Percentiles rank a stretch among this genome's conserved stretches.
These are phyloP conservation scores for Cebuella pygmaea DNA, from an alignment of 2,797 vertebrate species.

Conservation along the genomic window DNA sequence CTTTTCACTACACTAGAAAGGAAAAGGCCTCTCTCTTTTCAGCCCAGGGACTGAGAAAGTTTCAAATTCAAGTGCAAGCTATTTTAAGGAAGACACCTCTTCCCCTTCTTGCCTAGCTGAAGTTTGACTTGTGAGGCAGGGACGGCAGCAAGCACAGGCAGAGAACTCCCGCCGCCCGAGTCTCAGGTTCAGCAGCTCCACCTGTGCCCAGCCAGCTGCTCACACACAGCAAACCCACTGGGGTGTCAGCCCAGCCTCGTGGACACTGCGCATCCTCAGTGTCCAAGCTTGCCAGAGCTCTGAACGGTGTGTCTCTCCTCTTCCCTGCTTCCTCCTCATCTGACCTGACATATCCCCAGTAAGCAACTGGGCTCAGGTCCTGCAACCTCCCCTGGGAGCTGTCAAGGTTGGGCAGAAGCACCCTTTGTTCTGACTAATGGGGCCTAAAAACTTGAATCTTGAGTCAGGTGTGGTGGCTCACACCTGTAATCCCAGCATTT, in stretches of 20 bases:
- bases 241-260: fast-evolving
- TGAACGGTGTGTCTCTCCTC: background rate
- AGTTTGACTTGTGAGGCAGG: background rate
- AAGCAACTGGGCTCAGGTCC: background rate
- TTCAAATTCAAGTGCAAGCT: background rate
- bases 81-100: background rate
- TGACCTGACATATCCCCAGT: background rate
- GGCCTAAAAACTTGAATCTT: background rate
- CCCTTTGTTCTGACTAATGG: background rate
- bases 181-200: background rate
- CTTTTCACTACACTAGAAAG: background rate
- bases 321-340: background rate
- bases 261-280: background rate
- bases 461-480: background rate
- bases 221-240: background rate
- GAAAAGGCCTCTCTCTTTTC: background rate
- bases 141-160: background rate
- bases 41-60: background rate
- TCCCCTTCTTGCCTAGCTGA: no score
- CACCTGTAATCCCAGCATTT: background rate
- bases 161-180: background rate
- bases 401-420: no score
- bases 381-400: background rate
- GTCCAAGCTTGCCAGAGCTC: background rate
- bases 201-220: background rate